Conservation (phyloP, 2,888 invertebrate genomes). For the Rhingia rostrata region DNA sequence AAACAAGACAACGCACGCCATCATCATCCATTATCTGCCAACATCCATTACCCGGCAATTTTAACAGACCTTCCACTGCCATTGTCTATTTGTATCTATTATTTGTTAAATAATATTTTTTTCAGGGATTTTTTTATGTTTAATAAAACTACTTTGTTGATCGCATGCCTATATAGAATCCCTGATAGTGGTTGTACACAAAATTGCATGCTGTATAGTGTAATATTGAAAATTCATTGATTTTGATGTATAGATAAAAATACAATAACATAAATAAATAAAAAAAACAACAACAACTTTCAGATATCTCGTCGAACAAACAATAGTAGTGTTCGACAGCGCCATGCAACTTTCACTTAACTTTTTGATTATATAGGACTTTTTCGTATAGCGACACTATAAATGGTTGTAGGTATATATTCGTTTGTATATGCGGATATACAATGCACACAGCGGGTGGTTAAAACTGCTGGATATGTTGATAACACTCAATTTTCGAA, state of each 20-base stretch:
- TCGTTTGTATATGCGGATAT: background rate
- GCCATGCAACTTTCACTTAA: constrained; percentile 78
- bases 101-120: constrained; percentile 60
- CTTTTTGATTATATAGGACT: constrained; percentile 78
- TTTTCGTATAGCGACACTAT: background rate
- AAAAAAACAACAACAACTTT: background rate
- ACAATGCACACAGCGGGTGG: constrained; percentile 33
- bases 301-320: constrained; percentile 16
- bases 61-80: constrained; percentile 31
- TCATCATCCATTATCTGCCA: constrained; percentile 55
- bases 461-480: constrained; percentile 69
- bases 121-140: constrained; percentile 23
- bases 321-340: constrained; percentile 49
- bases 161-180: constrained; percentile 9
- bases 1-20: constrained; percentile 35
- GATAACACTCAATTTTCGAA: constrained; percentile 73
- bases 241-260: constrained; percentile 62
- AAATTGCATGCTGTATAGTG: background rate
- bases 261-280: constrained; percentile 3
- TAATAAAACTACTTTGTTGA: constrained; percentile 47
- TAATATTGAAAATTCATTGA: constrained; percentile 59
- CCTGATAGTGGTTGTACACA: background rate
- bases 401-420: background rate
- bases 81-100: constrained; percentile 68
- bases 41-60: constrained; percentile 68